phyloP scores from a whole-genome alignment of 2,888 invertebrate species.

The Heliothis peltigera region DNA sequence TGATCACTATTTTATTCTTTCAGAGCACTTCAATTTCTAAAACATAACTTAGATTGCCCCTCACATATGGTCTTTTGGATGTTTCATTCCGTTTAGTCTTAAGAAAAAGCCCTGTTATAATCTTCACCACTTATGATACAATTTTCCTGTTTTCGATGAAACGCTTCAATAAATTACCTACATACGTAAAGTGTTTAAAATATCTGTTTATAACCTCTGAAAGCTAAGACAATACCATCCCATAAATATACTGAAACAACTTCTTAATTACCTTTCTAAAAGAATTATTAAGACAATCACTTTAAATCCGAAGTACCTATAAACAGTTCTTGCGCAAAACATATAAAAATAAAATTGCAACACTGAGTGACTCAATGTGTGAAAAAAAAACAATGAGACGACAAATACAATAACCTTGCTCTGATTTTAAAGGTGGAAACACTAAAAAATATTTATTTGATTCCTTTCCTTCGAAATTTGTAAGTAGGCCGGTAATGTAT shows the following conservation, averaged over 20 bases:
- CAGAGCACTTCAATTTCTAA: no score
- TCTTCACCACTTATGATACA: not conserved
- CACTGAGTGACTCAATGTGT: constrained; percentile 36
- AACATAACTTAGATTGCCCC: no score
- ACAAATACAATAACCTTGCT: constrained; percentile 42
- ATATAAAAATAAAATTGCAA: constrained; percentile 32
- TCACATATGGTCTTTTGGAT: not conserved
- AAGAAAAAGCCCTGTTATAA: not conserved
- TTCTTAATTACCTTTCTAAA: constrained; percentile 18
- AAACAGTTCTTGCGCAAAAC: constrained; percentile 18
- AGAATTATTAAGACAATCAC: constrained; percentile 28
- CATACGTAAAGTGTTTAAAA: not conserved
- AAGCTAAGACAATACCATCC: not conserved
- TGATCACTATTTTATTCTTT: no score
- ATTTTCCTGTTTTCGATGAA: not conserved
- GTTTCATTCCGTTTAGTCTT: not conserved
- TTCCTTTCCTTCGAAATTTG: constrained; percentile 27
- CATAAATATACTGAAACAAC: constrained; percentile 5
- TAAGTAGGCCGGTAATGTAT: not conserved
- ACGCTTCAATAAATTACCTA: not conserved
- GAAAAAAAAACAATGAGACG: constrained; percentile 46
- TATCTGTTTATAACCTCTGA: not conserved
- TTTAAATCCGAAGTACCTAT: constrained; percentile 30
- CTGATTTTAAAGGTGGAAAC: constrained; percentile 47
- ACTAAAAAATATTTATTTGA: constrained; percentile 27